Conservation (phyloP, 2,113 vertebrate genomes). For the Cebidichthys violaceus region DNA sequence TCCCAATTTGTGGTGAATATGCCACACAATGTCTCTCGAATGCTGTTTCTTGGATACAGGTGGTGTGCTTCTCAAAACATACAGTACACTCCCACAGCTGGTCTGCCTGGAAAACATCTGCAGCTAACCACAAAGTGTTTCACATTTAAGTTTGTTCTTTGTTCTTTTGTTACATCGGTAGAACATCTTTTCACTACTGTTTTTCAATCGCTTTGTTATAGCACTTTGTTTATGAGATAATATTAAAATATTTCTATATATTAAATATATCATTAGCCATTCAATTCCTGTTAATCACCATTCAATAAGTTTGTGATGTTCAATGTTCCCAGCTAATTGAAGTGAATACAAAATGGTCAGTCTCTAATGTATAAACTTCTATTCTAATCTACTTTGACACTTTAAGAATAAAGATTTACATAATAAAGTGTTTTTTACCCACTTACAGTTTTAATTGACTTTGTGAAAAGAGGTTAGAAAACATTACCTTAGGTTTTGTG, state of each 20-base stretch:
- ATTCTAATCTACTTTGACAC: neutral
- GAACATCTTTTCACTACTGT: constrained; percentile 19
- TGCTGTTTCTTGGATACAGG: neutral
- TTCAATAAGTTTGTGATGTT: neutral
- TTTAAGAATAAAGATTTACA: neutral
- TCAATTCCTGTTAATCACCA: neutral
- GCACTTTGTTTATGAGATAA: neutral
- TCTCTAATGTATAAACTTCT: neutral
- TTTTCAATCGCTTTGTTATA: neutral
- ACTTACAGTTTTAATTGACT: neutral
- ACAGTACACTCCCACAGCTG: neutral
- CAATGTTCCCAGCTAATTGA: neutral
- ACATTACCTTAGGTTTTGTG: neutral
- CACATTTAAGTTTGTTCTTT: constrained; percentile 10
- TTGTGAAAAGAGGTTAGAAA: neutral
- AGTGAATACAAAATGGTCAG: neutral
- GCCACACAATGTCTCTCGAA: no score
- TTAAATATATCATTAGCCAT: neutral
- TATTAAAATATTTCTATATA: no score
- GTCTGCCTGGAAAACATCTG: neutral
- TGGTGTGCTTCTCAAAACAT: neutral
- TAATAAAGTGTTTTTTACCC: neutral
- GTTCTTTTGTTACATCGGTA: neutral
- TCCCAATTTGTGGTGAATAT: neutral
- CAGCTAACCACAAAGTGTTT: constrained; percentile 18